phyloP scores from a whole-genome alignment of 2,888 invertebrate genomes.

The Cabera pusaria region DNA sequence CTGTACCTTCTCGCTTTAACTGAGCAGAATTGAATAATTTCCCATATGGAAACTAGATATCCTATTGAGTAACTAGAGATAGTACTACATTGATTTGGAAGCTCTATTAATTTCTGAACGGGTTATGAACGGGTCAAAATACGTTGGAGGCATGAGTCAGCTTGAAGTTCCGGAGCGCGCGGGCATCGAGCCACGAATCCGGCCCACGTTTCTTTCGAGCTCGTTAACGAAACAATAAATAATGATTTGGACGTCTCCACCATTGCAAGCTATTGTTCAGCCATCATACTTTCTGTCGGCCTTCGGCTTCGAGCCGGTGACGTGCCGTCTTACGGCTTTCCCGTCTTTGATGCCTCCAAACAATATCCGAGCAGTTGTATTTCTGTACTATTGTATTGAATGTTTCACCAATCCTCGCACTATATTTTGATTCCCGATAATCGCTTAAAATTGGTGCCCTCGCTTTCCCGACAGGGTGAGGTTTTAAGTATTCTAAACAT shows the following conservation, averaged over 20 bases:
- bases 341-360: conserved; percentile 43
- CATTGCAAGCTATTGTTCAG: conserved; percentile 62
- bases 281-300: conserved; percentile 61
- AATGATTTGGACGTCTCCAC: conserved; percentile 70
- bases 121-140: conserved; percentile 43
- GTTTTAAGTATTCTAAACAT: conserved; percentile 17
- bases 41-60: conserved; percentile 11
- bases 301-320: conserved; percentile 47
- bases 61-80: conserved; percentile 2
- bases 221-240: conserved; percentile 79
- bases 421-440: conserved; percentile 1
- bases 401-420: conserved; percentile 14
- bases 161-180: conserved; percentile 38
- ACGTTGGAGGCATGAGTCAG: conserved; percentile 48
- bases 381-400: conserved; percentile 26
- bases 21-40: conserved; percentile 17
- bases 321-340: conserved; percentile 47
- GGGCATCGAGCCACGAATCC: conserved; percentile 52
- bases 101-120: conserved; percentile 25
- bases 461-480: conserved; percentile 5
- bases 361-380: conserved; percentile 41
- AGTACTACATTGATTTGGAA: conserved; percentile 5
- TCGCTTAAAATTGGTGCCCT: conserved; percentile 6
- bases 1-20: conserved; percentile 4
- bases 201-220: conserved; percentile 59